Evolutionary conservation across 2,113 vertebrate genomes (phyloP), one percentile per base, ranked within the genome.

Genomic region (Otus sunia): DNA sequence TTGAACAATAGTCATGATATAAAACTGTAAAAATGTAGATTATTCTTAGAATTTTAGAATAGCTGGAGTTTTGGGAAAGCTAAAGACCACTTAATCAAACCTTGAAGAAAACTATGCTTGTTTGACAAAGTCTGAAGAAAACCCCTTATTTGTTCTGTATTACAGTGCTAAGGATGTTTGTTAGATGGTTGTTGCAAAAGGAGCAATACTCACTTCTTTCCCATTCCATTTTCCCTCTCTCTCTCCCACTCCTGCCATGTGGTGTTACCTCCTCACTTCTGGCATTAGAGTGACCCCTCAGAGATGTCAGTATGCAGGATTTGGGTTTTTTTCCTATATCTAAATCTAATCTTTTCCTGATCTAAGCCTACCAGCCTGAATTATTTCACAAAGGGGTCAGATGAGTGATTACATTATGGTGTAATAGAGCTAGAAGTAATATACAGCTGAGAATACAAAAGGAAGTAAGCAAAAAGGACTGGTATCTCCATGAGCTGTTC

Each of bases 211-310:
- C 30, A 41, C 8, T 73, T 39, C 11, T 58, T 66, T 69, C 50
- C 14, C 6, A 32, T 64, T 55, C 16, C 2, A 23, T 39, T 92
- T 84, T 63, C 26, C 22, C 4, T 56, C 19, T 49, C 34, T 6
- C 19, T 82, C 11, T 4, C 4, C 4, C 0, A 11, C 8, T 64
- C 11, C 30, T 52, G 22, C 4, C 36, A 36, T 2, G 2, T 7
- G 25, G 34, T 30, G 10, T 25, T 74, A 6, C 19, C 22, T 77
- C 17, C 12, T 78, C 32, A 56, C 6, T 86, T 66, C 34, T 55
- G 49, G 11, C 21, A 8, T 74, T 41, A 39, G 13, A 39, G 43
- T 41, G n/a, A 68, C 5, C 9, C 21, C 63, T 52, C 63, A 60
- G 67, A 60, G 27, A 43, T 53, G 21, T 55, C 30, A 68, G 9